These are phyloP conservation scores for Danaus plexippus DNA, from an alignment of 1,140 invertebrate genomes.

Conservation along the genomic window DNA sequence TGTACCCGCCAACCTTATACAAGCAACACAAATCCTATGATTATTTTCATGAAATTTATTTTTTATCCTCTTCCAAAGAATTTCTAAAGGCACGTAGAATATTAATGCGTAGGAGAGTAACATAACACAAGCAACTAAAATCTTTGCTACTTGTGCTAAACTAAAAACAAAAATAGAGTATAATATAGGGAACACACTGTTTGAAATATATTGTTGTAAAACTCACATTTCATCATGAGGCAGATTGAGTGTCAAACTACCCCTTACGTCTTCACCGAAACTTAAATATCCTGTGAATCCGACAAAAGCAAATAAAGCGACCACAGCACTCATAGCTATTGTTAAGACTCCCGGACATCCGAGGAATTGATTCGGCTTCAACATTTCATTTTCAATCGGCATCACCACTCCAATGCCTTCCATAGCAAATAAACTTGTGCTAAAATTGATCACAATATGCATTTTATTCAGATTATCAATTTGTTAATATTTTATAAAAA, in stretches of 20 bases:
- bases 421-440: conserved; percentile 85
- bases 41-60: conserved; percentile 70
- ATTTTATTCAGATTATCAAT: neutral
- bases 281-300: conserved; percentile 89
- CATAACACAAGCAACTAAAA: conserved; percentile 89
- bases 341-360: conserved; percentile 89
- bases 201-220: neutral
- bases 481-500: no score
- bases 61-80: conserved; percentile 76
- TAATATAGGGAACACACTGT: no score
- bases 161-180: conserved; percentile 40
- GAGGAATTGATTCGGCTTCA: conserved; percentile 82
- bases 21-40: conserved; percentile 76
- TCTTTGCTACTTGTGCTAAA: conserved; percentile 83
- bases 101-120: conserved; percentile 92
- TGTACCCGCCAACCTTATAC: conserved; percentile 69
- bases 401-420: conserved; percentile 88
- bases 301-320: conserved; percentile 80
- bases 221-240: conserved; percentile 77
- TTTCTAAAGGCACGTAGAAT: conserved; percentile 89
- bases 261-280: conserved; percentile 78
- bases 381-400: conserved; percentile 92
- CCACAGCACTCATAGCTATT: conserved; percentile 84
- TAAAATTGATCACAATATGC: conserved; percentile 32
- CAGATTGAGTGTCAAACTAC: conserved; percentile 83